Conservation (phyloP, 2,113 vertebrate genomes). For the Sprattus sprattus region DNA sequence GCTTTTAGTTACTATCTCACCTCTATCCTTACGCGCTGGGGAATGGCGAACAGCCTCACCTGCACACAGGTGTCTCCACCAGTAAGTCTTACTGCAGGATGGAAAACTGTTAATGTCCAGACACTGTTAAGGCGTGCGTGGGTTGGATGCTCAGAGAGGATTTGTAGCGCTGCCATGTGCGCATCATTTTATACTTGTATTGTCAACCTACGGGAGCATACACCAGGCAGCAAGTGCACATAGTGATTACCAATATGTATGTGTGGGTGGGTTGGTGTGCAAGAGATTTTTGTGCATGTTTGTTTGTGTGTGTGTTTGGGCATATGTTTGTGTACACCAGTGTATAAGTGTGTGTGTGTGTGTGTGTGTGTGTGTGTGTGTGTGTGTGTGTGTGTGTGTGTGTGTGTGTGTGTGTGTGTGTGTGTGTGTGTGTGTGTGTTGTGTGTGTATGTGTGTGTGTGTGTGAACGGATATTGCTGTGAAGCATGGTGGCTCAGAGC, state of each 20-base stretch:
- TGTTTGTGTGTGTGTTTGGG: constrained; percentile 50
- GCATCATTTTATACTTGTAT: background rate
- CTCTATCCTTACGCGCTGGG: background rate
- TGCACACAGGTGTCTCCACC: background rate
- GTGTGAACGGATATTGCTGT: constrained; percentile 80
- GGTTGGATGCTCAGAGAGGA: background rate
- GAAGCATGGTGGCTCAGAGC: constrained; percentile 83
- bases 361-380: constrained; percentile 41
- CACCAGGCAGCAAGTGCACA: background rate
- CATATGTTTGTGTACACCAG: constrained; percentile 37
- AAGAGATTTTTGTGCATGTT: background rate
- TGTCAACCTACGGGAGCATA: background rate
- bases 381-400: constrained; percentile 35
- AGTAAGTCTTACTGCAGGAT: background rate
- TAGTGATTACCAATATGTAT: background rate
- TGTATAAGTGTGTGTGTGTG: constrained; percentile 27
- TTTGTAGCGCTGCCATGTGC: constrained; percentile 2
- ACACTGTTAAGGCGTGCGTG: background rate
- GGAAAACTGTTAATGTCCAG: background rate
- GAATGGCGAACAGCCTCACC: background rate
- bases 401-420: too few relatives aligned
- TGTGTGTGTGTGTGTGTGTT: constrained; percentile 38
- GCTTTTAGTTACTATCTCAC: background rate
- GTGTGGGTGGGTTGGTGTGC: background rate
- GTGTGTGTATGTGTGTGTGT: constrained; percentile 53